phyloP scores from a whole-genome alignment of 2,888 invertebrate genomes.

The Limnephilus auricula region DNA sequence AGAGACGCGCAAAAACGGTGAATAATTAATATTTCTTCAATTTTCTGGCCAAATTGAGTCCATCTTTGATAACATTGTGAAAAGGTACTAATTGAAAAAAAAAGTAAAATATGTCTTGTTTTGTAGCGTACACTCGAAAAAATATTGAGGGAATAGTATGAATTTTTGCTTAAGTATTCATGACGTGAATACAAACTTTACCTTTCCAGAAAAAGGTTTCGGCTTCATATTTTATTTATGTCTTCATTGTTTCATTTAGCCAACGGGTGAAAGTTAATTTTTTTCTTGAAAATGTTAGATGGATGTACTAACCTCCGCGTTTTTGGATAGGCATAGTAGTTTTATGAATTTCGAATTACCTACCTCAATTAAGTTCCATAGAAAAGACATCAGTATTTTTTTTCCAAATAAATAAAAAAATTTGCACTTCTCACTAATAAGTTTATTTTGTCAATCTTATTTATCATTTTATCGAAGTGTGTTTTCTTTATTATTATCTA shows the following conservation, averaged over 20 bases:
- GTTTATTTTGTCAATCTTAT: too few species aligned
- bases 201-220: not conserved
- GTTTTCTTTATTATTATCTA: too few species aligned
- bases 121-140: not conserved
- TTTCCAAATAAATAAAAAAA: too few species aligned
- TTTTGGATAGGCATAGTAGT: not conserved
- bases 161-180: not conserved
- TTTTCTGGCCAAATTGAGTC: not conserved
- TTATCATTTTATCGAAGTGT: too few species aligned
- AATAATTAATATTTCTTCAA: too few species aligned
- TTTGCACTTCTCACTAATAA: too few species aligned
- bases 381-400: too few species aligned
- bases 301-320: not conserved
- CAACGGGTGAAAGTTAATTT: not conserved
- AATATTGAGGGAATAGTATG: not conserved
- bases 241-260: not conserved
- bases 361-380: too few species aligned
- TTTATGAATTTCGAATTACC: not conserved
- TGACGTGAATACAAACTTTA: not conserved
- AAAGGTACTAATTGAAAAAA: too few species aligned
- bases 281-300: not conserved
- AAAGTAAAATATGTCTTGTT: not conserved
- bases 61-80: not conserved
- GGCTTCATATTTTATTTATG: not conserved
- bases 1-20: not conserved